Conservation (phyloP, 2,113 vertebrate genomes). For the Axis porcinus region DNA sequence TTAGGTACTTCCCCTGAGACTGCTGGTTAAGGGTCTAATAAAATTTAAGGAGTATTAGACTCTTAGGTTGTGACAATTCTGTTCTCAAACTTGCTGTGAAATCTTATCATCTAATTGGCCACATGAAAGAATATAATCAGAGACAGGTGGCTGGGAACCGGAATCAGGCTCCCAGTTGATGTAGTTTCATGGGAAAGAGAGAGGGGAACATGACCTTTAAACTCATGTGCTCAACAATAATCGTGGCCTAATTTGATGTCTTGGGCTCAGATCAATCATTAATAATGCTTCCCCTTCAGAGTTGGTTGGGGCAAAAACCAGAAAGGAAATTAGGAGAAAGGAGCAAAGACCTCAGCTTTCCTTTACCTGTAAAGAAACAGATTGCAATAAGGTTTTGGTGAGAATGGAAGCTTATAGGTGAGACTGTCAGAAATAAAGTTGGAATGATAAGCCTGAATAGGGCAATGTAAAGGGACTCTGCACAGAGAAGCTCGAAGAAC, state of each 20-base stretch:
- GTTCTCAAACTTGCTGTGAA: not conserved
- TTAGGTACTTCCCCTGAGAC: not conserved
- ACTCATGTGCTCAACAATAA: not conserved
- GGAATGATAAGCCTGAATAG: not conserved
- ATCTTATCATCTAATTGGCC: not conserved
- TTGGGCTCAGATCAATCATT: not conserved
- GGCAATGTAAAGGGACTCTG: not conserved
- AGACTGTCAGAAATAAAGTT: not conserved
- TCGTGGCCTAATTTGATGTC: not conserved
- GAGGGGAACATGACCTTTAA: not conserved
- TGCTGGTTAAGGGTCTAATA: not conserved
- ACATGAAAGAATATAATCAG: not conserved
- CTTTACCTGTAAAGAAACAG: not conserved
- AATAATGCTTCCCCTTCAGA: not conserved
- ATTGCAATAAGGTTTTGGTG: not conserved
- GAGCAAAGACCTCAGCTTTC: not conserved
- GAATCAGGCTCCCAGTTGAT: not conserved
- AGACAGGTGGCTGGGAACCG: not conserved
- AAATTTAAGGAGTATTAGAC: not conserved
- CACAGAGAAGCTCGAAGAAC: not conserved
- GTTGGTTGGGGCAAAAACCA: not conserved
- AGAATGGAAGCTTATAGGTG: not conserved
- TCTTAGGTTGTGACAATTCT: not conserved
- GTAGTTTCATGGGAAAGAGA: not conserved
- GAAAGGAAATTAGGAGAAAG: constrained; percentile 6